These are phyloP conservation scores for Prochilodus magdalenae DNA, from an alignment of 2,113 vertebrate genomes.

Conservation along the genomic window DNA sequence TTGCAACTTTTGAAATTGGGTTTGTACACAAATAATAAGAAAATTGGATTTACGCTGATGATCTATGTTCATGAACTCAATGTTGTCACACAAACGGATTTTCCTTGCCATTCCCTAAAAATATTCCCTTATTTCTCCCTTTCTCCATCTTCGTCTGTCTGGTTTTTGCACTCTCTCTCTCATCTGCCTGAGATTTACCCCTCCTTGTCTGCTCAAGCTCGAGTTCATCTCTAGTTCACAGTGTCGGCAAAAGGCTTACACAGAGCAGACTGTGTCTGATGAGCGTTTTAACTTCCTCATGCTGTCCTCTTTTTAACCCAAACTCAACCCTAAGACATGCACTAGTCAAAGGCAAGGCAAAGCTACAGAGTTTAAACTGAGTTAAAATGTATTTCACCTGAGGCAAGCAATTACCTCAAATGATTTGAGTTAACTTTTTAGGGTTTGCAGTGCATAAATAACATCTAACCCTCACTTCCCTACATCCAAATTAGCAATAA, in stretches of 20 bases:
- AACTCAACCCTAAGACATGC: neutral
- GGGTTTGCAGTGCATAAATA: too few species aligned
- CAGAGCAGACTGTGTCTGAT: conserved; percentile 12
- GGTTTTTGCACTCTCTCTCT: conserved; percentile 14
- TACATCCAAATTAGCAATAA: too few species aligned
- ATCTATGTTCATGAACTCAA: neutral
- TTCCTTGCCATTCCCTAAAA: conserved; percentile 9
- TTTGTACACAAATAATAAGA: neutral
- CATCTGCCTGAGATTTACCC: conserved; percentile 20
- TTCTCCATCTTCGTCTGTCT: conserved; percentile 14
- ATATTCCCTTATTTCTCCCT: conserved; percentile 3
- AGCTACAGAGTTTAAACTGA: neutral
- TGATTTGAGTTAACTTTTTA: too few species aligned
- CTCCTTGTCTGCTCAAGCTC: conserved; percentile 16
- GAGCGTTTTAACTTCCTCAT: conserved; percentile 20
- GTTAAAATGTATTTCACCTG: too few species aligned
- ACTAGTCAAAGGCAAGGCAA: conserved; percentile 1
- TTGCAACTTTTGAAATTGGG: too few species aligned
- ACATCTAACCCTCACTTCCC: too few species aligned
- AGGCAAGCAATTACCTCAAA: too few species aligned
- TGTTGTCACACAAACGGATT: conserved; percentile 11
- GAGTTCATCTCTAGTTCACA: conserved; percentile 43
- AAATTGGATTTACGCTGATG: neutral
- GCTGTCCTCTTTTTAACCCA: conserved; percentile 27
- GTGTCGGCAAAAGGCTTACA: conserved; percentile 15